Conservation (phyloP, 2,888 invertebrate species). For the Mythimna ferrago region DNA sequence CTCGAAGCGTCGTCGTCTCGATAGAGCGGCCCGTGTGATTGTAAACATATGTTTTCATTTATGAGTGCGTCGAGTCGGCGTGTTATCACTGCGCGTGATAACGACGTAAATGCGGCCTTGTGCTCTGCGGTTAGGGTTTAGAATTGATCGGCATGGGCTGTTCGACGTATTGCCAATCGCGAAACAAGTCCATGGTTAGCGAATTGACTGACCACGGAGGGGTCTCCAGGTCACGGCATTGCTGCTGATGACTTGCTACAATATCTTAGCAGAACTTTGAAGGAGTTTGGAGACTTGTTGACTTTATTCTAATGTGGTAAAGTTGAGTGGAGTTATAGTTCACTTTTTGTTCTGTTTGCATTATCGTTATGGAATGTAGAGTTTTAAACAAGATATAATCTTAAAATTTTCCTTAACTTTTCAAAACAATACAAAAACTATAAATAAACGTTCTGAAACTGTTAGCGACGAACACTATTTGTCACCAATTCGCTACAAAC, state of each 20-base stretch:
- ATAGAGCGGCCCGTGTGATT: constrained; percentile 60
- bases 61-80: constrained; percentile 73
- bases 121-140: constrained; percentile 70
- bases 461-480: constrained; percentile 32
- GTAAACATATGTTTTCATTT: constrained; percentile 76
- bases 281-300: constrained; percentile 22
- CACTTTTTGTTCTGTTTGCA: constrained; percentile 6
- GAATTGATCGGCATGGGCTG: constrained; percentile 64
- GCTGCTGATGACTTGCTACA: constrained; percentile 62
- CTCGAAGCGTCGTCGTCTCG: constrained; percentile 58
- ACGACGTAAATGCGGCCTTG: constrained; percentile 79
- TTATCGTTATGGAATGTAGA: constrained; percentile 1
- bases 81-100: constrained; percentile 86
- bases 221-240: constrained; percentile 80
- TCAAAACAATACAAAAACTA: constrained; percentile 17
- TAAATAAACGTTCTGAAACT: constrained; percentile 37
- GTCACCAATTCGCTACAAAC: constrained; percentile 51
- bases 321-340: neutral
- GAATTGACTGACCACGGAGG: constrained; percentile 77
- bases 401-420: constrained; percentile 22
- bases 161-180: constrained; percentile 72
- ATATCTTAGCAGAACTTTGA: constrained; percentile 38
- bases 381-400: neutral
- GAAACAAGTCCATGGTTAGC: constrained; percentile 85
- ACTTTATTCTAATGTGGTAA: constrained; percentile 6